Evolutionary conservation across 2,888 invertebrate species (phyloP).

Genomic region (Dasysyrphus albostriatus): DNA sequence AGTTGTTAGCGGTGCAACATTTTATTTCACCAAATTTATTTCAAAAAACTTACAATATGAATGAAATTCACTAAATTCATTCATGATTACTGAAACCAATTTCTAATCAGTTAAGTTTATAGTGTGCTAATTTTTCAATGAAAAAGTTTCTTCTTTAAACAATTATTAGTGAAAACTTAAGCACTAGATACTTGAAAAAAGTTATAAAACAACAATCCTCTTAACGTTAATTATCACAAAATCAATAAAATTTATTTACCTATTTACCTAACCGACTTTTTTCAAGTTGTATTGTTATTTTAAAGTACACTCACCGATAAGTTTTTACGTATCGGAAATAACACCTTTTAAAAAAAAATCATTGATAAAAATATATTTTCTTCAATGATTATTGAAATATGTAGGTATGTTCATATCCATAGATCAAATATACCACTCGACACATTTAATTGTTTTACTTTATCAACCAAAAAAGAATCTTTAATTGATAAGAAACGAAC

Average conservation of each 20-base stretch:
- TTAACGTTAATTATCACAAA: conserved; percentile 8
- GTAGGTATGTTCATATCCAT: background rate
- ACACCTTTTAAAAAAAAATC: background rate
- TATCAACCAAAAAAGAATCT: background rate
- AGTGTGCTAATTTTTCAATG: conserved; percentile 1
- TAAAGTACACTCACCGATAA: conserved; percentile 24
- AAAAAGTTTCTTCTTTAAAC: background rate
- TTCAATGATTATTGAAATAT: background rate
- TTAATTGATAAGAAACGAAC: background rate
- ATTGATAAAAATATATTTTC: conserved; percentile 5
- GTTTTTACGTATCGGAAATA: background rate
- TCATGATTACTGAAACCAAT: background rate
- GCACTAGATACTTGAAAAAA: background rate
- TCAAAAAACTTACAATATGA: no score
- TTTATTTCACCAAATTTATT: no score
- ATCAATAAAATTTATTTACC: background rate
- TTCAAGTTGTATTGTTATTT: background rate
- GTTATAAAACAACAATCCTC: conserved; percentile 25
- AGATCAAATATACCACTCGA: background rate
- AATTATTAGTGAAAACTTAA: no score
- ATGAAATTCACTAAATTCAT: background rate
- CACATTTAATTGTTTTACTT: background rate
- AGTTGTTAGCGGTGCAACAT: no score
- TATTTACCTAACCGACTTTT: conserved; percentile 4
- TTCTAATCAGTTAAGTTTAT: background rate